Percentiles rank a stretch among this genome's conserved stretches.
Evolutionary conservation across 2,888 invertebrate species (phyloP).

Genomic region (Napeogenes inachia): DNA sequence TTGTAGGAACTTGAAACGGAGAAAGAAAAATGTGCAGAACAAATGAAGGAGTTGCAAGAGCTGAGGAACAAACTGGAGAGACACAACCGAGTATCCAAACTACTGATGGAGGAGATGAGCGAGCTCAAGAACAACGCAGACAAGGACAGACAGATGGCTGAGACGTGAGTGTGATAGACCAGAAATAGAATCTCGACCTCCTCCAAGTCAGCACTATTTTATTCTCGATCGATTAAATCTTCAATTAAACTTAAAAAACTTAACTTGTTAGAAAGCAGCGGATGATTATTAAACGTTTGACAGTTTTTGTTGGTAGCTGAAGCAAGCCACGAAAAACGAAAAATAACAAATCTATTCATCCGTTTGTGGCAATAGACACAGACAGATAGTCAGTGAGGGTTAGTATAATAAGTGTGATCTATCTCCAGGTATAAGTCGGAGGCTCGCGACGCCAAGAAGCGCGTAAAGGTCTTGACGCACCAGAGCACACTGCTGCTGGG

Average conservation of each 20-base stretch:
- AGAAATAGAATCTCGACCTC: neutral
- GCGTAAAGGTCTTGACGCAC: conserved; percentile 78
- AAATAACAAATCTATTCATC: too few relatives aligned
- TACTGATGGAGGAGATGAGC: conserved; percentile 81
- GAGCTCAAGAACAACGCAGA: conserved; percentile 80
- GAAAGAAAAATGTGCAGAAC: conserved; percentile 57
- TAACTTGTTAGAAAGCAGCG: too few relatives aligned
- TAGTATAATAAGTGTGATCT: neutral
- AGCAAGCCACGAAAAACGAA: too few relatives aligned
- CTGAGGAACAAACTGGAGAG: conserved; percentile 76
- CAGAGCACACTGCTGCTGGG: conserved; percentile 82
- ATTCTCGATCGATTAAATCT: too few relatives aligned
- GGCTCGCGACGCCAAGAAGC: conserved; percentile 79
- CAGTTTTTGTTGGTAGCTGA: too few relatives aligned
- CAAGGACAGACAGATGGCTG: conserved; percentile 78
- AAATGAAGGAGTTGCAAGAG: conserved; percentile 76
- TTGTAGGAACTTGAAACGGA: conserved; percentile 74
- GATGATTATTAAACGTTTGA: too few relatives aligned
- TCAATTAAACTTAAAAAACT: too few relatives aligned
- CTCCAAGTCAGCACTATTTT: too few relatives aligned
- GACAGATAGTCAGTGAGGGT: too few relatives aligned
- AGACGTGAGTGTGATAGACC: conserved; percentile 54
- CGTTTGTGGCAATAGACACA: too few relatives aligned
- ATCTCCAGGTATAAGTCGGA: conserved; percentile 66
- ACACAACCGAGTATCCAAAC: conserved; percentile 80